Conservation (phyloP, 2,888 invertebrate species). For the Dorcus hopei region DNA sequence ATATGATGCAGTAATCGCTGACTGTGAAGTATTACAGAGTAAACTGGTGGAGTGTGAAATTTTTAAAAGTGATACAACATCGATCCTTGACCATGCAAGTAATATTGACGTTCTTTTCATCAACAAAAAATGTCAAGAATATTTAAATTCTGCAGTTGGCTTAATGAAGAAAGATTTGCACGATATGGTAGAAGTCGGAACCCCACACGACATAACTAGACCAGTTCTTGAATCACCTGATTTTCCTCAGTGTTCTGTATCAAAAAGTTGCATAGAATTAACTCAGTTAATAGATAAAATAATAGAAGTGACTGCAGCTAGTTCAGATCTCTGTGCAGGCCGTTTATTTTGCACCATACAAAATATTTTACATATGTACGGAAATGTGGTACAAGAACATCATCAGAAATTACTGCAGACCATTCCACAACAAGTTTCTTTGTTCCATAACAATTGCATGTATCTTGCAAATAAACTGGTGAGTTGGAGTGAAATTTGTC, state of each 20-base stretch:
- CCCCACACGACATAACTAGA: conserved; percentile 48
- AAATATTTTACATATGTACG: conserved; percentile 73
- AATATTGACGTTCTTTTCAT: conserved; percentile 75
- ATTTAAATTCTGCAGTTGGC: conserved; percentile 63
- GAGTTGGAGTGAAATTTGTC: conserved; percentile 66
- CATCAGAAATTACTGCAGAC: conserved; percentile 77
- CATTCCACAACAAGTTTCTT: conserved; percentile 83
- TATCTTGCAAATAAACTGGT: conserved; percentile 74
- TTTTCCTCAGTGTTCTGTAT: conserved; percentile 59
- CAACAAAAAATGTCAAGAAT: conserved; percentile 70
- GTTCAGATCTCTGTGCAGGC: conserved; percentile 60
- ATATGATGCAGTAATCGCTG: conserved; percentile 60
- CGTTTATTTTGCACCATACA: conserved; percentile 68
- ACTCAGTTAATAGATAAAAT: conserved; percentile 62
- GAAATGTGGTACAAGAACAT: conserved; percentile 72
- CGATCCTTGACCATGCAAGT: conserved; percentile 66
- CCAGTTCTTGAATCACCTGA: conserved; percentile 51
- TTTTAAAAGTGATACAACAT: conserved; percentile 55
- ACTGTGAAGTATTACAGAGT: conserved; percentile 65
- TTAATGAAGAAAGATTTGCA: conserved; percentile 82
- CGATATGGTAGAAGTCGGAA: conserved; percentile 59
- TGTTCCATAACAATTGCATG: conserved; percentile 91
- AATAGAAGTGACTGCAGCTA: conserved; percentile 63
- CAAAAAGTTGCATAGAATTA: conserved; percentile 62
- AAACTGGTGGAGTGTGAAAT: conserved; percentile 60